Evolutionary conservation across 2,888 invertebrate genomes (phyloP).

Genomic region (Neoaliturus tenellus): DNA sequence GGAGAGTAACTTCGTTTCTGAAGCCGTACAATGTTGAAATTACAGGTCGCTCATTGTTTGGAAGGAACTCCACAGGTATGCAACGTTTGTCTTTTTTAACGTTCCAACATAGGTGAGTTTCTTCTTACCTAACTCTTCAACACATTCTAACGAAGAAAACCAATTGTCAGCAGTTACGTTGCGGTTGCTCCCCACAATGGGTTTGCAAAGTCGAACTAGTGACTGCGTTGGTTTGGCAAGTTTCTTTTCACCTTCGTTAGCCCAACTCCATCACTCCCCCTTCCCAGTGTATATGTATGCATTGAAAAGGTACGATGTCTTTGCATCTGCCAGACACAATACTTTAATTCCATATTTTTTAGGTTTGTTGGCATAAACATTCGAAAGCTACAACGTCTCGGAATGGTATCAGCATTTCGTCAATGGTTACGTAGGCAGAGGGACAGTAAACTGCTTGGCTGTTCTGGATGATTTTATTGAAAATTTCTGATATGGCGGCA

Average conservation of each 20-base stretch:
- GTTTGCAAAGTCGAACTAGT: conserved; percentile 66
- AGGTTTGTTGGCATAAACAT: conserved; percentile 60
- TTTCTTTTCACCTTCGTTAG: conserved; percentile 66
- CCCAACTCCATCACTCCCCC: conserved; percentile 65
- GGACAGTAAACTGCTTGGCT: conserved; percentile 47
- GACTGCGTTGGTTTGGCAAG: conserved; percentile 67
- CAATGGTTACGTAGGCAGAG: conserved; percentile 15
- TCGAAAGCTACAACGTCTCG: conserved; percentile 6
- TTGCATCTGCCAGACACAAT: conserved; percentile 56
- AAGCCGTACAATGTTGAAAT: conserved; percentile 54
- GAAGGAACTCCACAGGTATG: conserved; percentile 58
- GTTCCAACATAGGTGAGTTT: conserved; percentile 56
- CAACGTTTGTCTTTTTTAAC: conserved; percentile 58
- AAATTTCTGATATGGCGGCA: conserved; percentile 58
- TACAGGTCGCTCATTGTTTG: conserved; percentile 32
- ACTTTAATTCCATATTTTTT: conserved; percentile 67
- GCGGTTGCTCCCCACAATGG: conserved; percentile 66
- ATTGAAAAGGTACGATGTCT: conserved; percentile 12
- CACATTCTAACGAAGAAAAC: conserved; percentile 68
- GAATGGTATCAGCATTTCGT: conserved; percentile 38
- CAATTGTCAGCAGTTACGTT: conserved; percentile 69
- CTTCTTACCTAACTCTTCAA: conserved; percentile 58
- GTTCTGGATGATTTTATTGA: conserved; percentile 45
- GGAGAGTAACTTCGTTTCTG: conserved; percentile 54
- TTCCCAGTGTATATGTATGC: conserved; percentile 39